Conservation (phyloP, 2,888 invertebrate genomes). For the Pollenia amentaria region DNA sequence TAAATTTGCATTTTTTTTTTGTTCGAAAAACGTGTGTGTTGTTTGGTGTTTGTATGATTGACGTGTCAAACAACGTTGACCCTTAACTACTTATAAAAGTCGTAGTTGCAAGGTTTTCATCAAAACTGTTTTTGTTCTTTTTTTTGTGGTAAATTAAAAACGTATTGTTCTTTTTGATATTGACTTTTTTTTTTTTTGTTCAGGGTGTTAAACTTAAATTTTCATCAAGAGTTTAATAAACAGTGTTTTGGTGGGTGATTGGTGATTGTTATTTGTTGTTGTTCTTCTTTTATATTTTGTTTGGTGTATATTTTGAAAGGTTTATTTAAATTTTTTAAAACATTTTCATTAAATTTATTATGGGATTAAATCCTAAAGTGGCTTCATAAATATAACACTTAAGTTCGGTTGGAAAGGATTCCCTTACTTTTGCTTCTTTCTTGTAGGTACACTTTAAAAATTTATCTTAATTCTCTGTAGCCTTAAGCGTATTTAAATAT, state of each 20-base stretch:
- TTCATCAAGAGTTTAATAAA: conserved; percentile 30
- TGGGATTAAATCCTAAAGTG: not conserved
- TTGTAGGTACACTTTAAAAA: too few relatives aligned
- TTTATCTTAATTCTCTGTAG: too few relatives aligned
- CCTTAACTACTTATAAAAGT: conserved; percentile 24
- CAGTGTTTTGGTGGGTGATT: conserved; percentile 11
- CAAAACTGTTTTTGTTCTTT: conserved; percentile 41
- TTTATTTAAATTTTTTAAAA: conserved; percentile 13
- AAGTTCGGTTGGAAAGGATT: too few relatives aligned
- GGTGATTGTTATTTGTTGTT: not conserved
- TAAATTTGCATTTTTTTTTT: conserved; percentile 54
- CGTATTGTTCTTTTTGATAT: not conserved
- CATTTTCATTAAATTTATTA: conserved; percentile 39
- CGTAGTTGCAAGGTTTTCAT: conserved; percentile 38
- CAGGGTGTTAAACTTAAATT: conserved; percentile 29
- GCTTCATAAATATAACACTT: conserved; percentile 1
- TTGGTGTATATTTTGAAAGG: not conserved
- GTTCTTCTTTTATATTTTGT: not conserved
- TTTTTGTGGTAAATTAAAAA: not conserved
- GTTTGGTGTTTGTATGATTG: conserved; percentile 20
- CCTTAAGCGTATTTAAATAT: too few relatives aligned
- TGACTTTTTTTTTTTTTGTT: conserved; percentile 1
- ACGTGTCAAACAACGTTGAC: conserved; percentile 50
- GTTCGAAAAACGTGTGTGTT: conserved; percentile 9
- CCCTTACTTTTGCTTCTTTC: too few relatives aligned